Conservation (phyloP, 2,797 vertebrate genomes). For the Poeciliopsis turneri region DNA sequence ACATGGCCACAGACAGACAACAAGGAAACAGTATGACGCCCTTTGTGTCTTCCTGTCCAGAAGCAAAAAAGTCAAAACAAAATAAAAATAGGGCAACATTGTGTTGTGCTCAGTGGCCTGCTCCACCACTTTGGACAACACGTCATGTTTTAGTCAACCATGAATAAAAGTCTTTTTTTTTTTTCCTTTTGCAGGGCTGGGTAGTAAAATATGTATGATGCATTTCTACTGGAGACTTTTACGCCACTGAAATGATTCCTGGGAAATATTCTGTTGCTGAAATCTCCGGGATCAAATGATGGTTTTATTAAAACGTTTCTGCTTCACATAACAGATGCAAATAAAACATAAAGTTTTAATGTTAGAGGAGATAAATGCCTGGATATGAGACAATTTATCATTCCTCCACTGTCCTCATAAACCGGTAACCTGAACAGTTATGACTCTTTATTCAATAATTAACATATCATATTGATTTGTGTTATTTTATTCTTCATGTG, state of each 20-base stretch:
- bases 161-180: slow-evolving; percentile 45
- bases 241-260: slow-evolving; percentile 30
- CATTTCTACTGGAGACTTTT: slow-evolving; percentile 30
- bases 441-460: neutral
- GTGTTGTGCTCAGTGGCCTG: slow-evolving; percentile 17
- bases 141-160: slow-evolving; percentile 48
- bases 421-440: neutral
- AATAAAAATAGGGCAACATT: slow-evolving; percentile 12
- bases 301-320: slow-evolving; percentile 1
- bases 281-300: slow-evolving; percentile 22
- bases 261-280: slow-evolving; percentile 29
- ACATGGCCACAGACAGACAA: slow-evolving; percentile 50
- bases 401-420: neutral
- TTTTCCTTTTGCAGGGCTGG: slow-evolving; percentile 39
- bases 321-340: neutral
- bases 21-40: slow-evolving; percentile 52
- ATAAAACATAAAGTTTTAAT: neutral
- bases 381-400: neutral
- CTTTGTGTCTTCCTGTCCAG: slow-evolving; percentile 65
- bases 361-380: slow-evolving; percentile 1
- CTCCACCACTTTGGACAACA: slow-evolving; percentile 38
- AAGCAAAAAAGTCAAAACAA: slow-evolving; percentile 26
- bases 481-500: neutral
- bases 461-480: neutral
- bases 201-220: slow-evolving; percentile 70